Evolutionary conservation across 1,140 invertebrate species (phyloP), one percentile per base, ranked within the genome.

Genomic region (Ruditapes philippinarum): DNA sequence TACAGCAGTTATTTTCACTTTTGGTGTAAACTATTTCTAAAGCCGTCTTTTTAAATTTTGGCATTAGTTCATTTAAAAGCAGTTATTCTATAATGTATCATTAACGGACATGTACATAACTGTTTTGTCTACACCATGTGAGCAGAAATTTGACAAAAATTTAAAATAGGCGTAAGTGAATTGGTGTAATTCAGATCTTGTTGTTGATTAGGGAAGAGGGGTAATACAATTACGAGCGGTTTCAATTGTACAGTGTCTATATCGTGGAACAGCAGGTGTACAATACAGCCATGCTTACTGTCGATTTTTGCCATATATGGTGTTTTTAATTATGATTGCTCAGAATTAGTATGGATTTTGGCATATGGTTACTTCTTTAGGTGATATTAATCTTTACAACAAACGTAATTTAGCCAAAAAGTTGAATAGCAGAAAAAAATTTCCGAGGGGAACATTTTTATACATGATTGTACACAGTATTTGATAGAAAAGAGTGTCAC

Each of bases 271-370:
- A 73, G 62, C 82, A 84, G 82, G 82, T 84, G 82, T 84, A 28
- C 11, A 84, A 73, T 54, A 31, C 25, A 33, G 65, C 65, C 11
- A 73, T 54, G 65, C 65, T 51, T 38, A 73, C 33, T 84, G 68
- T 54, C 82, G 42, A 54, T 73, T 84, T 84, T 84, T 73, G 40
- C 82, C 82, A 70, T 84, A 84, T 73, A 84, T 49, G 68, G 82
- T 84, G 82, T 73, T 51, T 73, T 84, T 84, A 84, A 84, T 84
- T 84, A 84, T 84, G 82, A 84, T 84, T 84, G 82, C 65, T 68
- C 14, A 45, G 62, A 73, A 84, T 74, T 84, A 51, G 42, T 84
- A 73, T 84, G 60, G 82, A 84, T 68, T 84, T 84, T 84, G 82
- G 62, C 82, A 84, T 84, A 84, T 84, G 82, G 60, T 19, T 84